Evolutionary conservation across 2,113 vertebrate species (phyloP), one percentile per base, ranked within the genome.

Genomic region (Gorsachius goisagi): DNA sequence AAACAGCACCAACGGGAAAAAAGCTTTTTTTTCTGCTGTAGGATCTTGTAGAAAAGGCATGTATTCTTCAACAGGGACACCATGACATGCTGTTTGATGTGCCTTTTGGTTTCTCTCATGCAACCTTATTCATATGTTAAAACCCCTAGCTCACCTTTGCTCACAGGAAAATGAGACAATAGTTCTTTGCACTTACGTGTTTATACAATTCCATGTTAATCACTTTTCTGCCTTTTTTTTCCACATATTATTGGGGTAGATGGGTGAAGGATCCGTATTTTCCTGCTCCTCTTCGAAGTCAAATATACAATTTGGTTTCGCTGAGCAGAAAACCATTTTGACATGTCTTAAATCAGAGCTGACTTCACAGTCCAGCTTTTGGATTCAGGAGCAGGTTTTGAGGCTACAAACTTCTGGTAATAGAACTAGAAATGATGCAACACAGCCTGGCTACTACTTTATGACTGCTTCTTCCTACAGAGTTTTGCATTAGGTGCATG

Each of bases 131-230:
- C 15, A 1, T 67, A 77, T 86, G n/a, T 85, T 95, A 68, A 95
- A 94, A 76, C 35, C 37, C 59, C 45, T 58, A 39, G 2, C 69
- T 95, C 30, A 94, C n/a, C 41, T 94, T 94, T 66, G 35, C 21
- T 71, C 41, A 52, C 41, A 71, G 37, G 85, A 95, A 84, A 95
- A 90, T 21, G 3, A 53, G 64, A 39, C 16, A 77, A 56, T 69
- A 88, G 79, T 86, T 78, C 52, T 71, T 63, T 80, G 12, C 3
- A 19, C 9, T 88, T 55, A 24, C 0, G 1, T 97, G 69, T 89
- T 94, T 92, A 73, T 87, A 53, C 47, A 92, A 77, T 87, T 95
- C 41, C 5, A 63, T 89, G 82, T 83, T 86, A 73, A 87, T 60
- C 66, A 76, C 4, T 49, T 50, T 71, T 73, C 56, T 73, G 33